Conservation (phyloP, 2,888 invertebrate species). For the Drosophila conformis region DNA sequence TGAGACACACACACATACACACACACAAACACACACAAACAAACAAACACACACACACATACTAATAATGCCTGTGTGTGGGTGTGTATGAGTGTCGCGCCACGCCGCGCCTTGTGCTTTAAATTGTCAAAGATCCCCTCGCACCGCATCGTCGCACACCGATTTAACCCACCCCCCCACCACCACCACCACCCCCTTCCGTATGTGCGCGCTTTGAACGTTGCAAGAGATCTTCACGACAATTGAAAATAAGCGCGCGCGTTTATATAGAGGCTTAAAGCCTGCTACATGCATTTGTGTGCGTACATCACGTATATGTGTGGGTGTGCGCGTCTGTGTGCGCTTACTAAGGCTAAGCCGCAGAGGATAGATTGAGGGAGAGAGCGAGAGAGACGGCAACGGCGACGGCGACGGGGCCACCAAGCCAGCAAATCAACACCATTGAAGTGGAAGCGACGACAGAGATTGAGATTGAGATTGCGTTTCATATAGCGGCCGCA, state of each 20-base stretch:
- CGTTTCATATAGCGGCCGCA: conserved; percentile 77
- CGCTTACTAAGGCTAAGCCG: conserved; percentile 30
- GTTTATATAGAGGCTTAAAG: conserved; percentile 29
- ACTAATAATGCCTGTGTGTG: conserved; percentile 31
- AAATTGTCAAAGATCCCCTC: conserved; percentile 37
- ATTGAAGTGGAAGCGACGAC: conserved; percentile 70
- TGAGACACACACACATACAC: conserved; percentile 41
- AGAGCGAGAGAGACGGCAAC: conserved; percentile 17
- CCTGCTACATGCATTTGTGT: conserved; percentile 37
- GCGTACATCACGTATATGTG: conserved; percentile 9
- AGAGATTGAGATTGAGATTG: conserved; percentile 79
- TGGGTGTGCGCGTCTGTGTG: conserved; percentile 16
- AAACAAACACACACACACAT: neutral
- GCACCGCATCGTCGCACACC: neutral
- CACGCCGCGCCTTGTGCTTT: conserved; percentile 64
- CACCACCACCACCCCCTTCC: neutral
- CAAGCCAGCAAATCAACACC: conserved; percentile 69
- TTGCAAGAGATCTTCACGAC: conserved; percentile 64
- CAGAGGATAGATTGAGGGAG: conserved; percentile 13
- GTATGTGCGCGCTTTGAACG: conserved; percentile 3
- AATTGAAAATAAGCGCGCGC: conserved; percentile 63
- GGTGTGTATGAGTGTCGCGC: conserved; percentile 55
- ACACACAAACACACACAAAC: neutral
- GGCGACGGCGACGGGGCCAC: conserved; percentile 8
- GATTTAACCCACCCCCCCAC: neutral